Evolutionary conservation across 2,888 invertebrate genomes (phyloP), one percentile per base, ranked within the genome.

Genomic region (Gari tellinella): DNA sequence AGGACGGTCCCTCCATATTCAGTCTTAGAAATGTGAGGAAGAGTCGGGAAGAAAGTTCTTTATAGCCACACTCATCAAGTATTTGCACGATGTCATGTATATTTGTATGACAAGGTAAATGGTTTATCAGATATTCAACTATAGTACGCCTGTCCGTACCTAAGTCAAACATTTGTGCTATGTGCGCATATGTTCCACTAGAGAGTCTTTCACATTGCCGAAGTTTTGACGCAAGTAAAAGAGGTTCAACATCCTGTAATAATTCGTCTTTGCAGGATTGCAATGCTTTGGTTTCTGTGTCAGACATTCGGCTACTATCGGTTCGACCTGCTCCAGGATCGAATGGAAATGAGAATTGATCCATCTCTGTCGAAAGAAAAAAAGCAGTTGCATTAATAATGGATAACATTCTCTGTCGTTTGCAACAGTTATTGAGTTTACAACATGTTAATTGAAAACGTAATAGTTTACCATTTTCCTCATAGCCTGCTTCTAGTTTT

Each of bases 41-140:
- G 21, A 70, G 26, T 40, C 21, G 12, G 0, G 58, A 15, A 1
- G 64, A 56, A n/a, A 64, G 15, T n/a, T 52, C n/a, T 25, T 17
- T 46, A 31, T 70, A 70, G 12, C 58, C 64, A 40, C 70, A 70
- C 21, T 53, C 37, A 12, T 52, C 40, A 1, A 70, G 37, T n/a
- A 17, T 21, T 17, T 15, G 10, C 0, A 60, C 46, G 8, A 67
- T 19, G 15, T 23, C 25, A 25, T n/a, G 26, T 26, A 51, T 26
- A n/a, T 51, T 26, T 2, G 17, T 31, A 26, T 31, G 8, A 23
- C n/a, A 7, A 15, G 51, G 51, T 15, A 51, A 26, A 14, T 51
- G 51, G 26, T 26, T 51, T 2, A 51, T 51, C 14, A 51, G 31
- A 51, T 25, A n/a, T n/a, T 23, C 51, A 51, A 15, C 23, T 51